phyloP scores from a whole-genome alignment of 2,797 vertebrate genomes.

The Eidolon dupreanum region DNA sequence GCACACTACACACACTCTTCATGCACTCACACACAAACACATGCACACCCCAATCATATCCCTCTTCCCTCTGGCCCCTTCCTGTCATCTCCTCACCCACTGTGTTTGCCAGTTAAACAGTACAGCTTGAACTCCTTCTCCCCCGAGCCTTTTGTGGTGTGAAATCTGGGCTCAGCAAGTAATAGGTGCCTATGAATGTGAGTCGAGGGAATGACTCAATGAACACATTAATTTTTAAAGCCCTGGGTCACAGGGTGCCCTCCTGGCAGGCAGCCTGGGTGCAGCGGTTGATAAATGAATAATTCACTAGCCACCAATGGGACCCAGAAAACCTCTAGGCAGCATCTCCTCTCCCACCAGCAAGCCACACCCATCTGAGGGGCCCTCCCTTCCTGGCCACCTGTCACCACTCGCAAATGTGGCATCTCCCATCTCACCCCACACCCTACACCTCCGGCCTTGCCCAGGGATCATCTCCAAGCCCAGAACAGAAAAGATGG shows the following conservation, averaged over 20 bases:
- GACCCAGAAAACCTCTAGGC: background rate
- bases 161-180: constrained; percentile 30
- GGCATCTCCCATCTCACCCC: background rate
- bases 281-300: constrained; percentile 50
- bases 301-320: constrained; percentile 41
- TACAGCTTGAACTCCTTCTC: background rate
- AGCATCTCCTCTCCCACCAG: background rate
- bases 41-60: background rate
- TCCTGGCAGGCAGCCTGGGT: constrained; percentile 39
- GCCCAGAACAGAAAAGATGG: background rate
- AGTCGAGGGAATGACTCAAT: constrained; percentile 59
- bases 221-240: constrained; percentile 51
- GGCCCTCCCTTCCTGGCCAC: background rate
- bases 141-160: background rate
- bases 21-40: background rate
- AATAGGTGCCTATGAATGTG: constrained; percentile 19
- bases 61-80: background rate
- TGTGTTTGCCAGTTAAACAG: constrained; percentile 21
- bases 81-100: background rate
- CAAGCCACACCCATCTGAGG: background rate
- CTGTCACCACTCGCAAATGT: background rate
- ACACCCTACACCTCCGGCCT: background rate
- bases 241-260: constrained; percentile 32
- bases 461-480: background rate
- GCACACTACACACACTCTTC: background rate